These are phyloP conservation scores for Acronicta psi DNA, from an alignment of 2,888 invertebrate genomes.

Conservation along the genomic window DNA sequence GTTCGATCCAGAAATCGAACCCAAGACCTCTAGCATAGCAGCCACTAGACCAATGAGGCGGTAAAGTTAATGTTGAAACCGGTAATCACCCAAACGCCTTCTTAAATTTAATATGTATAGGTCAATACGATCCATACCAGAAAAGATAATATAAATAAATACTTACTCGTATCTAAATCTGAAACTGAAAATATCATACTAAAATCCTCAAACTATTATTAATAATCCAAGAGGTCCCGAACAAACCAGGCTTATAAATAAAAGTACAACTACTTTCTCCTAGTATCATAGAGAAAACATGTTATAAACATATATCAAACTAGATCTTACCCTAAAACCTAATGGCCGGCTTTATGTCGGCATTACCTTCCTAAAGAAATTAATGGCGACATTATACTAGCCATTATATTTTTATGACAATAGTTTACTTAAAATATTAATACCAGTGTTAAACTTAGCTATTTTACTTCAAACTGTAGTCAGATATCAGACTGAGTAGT, in stretches of 20 bases:
- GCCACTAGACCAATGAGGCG: no score
- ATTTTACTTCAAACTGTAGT: conserved; percentile 19
- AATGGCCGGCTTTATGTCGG: conserved; percentile 44
- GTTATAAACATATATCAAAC: conserved; percentile 35
- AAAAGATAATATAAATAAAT: no score
- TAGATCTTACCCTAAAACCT: conserved; percentile 38
- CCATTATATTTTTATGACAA: conserved; percentile 48
- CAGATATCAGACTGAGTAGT: conserved; percentile 15
- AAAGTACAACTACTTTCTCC: conserved; percentile 1
- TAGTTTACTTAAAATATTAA: conserved; percentile 40
- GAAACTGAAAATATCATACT: no score
- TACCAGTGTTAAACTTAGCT: conserved; percentile 28
- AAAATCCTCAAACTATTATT: not conserved
- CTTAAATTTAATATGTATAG: no score
- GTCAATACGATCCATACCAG: no score
- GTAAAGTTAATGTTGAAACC: no score
- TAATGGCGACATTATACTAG: conserved; percentile 48
- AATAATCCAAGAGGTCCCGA: not conserved
- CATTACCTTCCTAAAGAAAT: conserved; percentile 43
- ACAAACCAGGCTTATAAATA: not conserved
- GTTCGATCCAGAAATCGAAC: no score
- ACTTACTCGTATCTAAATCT: no score
- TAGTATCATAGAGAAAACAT: conserved; percentile 17
- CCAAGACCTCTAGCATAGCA: no score
- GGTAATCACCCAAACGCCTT: no score